Evolutionary conservation across 2,888 invertebrate genomes (phyloP).

Genomic region (Eristalis tenax): DNA sequence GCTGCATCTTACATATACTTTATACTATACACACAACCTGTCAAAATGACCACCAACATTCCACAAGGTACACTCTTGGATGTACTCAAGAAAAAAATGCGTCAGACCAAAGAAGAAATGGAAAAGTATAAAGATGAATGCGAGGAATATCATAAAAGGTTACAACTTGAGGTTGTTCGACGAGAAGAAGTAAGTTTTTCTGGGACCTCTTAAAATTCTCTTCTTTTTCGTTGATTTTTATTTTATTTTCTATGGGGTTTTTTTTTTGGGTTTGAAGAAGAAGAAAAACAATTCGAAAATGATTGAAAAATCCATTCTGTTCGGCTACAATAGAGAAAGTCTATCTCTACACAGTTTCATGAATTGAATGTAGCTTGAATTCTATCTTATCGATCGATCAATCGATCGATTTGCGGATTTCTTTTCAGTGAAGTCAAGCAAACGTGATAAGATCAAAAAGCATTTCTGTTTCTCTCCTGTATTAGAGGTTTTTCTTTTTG

Average conservation of each 20-base stretch:
- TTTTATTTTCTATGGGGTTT: no score
- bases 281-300: neutral
- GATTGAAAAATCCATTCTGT: neutral
- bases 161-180: conserved; percentile 97
- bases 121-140: conserved; percentile 99
- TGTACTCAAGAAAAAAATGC: conserved; percentile 99
- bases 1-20: conserved; percentile 16
- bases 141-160: conserved; percentile 96
- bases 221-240: no score
- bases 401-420: conserved; percentile 37
- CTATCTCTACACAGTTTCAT: neutral
- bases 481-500: neutral
- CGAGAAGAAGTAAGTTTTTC: conserved; percentile 96
- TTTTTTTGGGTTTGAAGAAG: neutral
- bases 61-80: conserved; percentile 97
- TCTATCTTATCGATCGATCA: conserved; percentile 3
- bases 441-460: conserved; percentile 37
- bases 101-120: conserved; percentile 99
- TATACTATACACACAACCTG: conserved; percentile 47
- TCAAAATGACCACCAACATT: conserved; percentile 91
- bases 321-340: neutral
- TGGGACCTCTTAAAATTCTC: neutral
- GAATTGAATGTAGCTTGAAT: neutral
- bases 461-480: neutral
- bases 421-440: conserved; percentile 27